Conservation (phyloP, 2,888 invertebrate species). For the Baccha elongata region DNA sequence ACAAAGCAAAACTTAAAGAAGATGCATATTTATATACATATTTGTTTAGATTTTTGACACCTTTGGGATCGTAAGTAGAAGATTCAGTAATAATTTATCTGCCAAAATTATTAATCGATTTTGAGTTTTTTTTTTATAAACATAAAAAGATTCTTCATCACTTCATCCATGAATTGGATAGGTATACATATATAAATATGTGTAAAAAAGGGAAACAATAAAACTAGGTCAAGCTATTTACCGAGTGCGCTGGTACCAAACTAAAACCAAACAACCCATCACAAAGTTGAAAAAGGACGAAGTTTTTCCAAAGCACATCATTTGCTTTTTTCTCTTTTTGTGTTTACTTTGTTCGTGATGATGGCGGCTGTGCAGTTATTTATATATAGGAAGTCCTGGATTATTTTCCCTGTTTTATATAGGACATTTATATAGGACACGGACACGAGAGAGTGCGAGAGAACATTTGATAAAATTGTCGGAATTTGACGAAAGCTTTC, state of each 20-base stretch:
- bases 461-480: conserved; percentile 3
- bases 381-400: conserved; percentile 71
- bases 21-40: too few relatives aligned
- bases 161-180: too few relatives aligned
- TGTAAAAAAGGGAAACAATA: conserved; percentile 6
- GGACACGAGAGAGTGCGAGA: too few relatives aligned
- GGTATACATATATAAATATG: too few relatives aligned
- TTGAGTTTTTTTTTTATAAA: too few relatives aligned
- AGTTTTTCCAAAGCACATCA: conserved; percentile 23
- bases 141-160: too few relatives aligned
- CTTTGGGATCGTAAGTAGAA: background rate
- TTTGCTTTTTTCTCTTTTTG: conserved; percentile 4
- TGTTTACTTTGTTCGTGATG: conserved; percentile 32
- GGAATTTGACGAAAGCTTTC: background rate
- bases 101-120: background rate
- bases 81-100: background rate
- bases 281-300: conserved; percentile 57
- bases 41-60: too few relatives aligned
- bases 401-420: conserved; percentile 53
- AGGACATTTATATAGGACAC: too few relatives aligned
- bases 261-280: conserved; percentile 10
- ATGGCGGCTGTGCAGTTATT: conserved; percentile 30
- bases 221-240: conserved; percentile 71
- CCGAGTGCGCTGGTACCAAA: conserved; percentile 67
- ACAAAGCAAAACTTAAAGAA: too few relatives aligned